Evolutionary conservation across 2,797 vertebrate species (phyloP).

Genomic region (Carapus acus): DNA sequence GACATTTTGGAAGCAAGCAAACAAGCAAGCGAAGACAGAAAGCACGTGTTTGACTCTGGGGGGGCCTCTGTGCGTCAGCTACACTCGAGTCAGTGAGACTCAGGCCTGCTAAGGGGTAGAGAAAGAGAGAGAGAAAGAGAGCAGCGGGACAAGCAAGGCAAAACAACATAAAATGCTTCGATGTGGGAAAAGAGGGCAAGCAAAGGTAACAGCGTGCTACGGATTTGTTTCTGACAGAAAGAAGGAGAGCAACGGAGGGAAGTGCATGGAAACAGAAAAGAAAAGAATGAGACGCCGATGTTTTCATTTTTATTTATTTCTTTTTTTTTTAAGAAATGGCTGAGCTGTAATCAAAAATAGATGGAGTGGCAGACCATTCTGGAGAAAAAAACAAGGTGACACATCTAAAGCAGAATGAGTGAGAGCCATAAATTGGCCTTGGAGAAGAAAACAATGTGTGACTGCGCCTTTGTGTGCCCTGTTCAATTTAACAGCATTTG

Average conservation of each 20-base stretch:
- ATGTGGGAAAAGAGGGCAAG: slow-evolving; percentile 31
- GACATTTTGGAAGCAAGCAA: slow-evolving; percentile 48
- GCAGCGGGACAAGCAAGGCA: slow-evolving; percentile 26
- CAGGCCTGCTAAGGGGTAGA: slow-evolving; percentile 39
- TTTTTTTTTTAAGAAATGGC: no score
- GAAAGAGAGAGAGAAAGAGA: slow-evolving; percentile 31
- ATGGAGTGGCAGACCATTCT: slow-evolving; percentile 43
- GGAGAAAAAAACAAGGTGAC: slow-evolving; percentile 30
- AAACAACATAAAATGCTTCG: slow-evolving; percentile 46
- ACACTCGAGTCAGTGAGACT: slow-evolving; percentile 51
- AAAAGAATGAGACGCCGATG: slow-evolving; percentile 19
- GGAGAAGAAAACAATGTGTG: slow-evolving; percentile 4
- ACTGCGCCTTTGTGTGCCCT: slow-evolving; percentile 9
- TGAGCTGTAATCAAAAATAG: slow-evolving; percentile 16
- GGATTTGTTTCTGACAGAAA: slow-evolving; percentile 36
- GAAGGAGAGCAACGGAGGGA: slow-evolving; percentile 6
- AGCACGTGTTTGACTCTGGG: slow-evolving; percentile 46
- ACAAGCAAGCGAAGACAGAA: slow-evolving; percentile 51
- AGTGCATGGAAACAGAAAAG: slow-evolving; percentile 13
- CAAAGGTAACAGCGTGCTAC: slow-evolving; percentile 45
- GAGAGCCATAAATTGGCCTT: slow-evolving; percentile 38
- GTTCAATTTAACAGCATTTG: slow-evolving; percentile 24
- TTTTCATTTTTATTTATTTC: slow-evolving; percentile 34
- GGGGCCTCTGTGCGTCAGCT: slow-evolving; percentile 43
- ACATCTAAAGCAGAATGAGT: slow-evolving; percentile 29